phyloP scores from a whole-genome alignment of 2,888 invertebrate species.

The Micoletzkya japonica region DNA sequence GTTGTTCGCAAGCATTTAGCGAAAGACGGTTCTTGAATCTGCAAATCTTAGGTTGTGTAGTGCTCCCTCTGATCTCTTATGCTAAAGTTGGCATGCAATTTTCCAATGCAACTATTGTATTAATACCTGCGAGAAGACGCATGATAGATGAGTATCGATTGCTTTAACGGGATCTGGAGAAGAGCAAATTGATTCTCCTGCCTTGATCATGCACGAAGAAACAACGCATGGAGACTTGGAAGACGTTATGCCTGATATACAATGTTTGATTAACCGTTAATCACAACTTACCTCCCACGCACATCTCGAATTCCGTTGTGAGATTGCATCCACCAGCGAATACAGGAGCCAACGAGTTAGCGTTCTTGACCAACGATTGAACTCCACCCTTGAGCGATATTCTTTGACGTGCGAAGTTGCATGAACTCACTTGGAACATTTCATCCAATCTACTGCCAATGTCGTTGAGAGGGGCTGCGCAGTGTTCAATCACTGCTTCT shows the following conservation, averaged over 20 bases:
- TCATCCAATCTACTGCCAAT: slow-evolving; percentile 38
- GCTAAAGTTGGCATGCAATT: background rate
- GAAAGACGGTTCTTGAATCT: slow-evolving; percentile 57
- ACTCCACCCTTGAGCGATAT: slow-evolving; percentile 35
- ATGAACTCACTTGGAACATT: slow-evolving; percentile 25
- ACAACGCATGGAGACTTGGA: slow-evolving; percentile 43
- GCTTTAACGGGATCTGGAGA: slow-evolving; percentile 56
- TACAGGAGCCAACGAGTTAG: slow-evolving; percentile 58
- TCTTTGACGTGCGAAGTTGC: background rate
- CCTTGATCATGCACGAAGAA: slow-evolving; percentile 54
- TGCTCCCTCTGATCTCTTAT: background rate
- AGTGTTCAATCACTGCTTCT: slow-evolving; percentile 57
- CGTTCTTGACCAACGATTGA: slow-evolving; percentile 58
- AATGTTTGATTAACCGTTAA: background rate
- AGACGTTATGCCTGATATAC: slow-evolving; percentile 1
- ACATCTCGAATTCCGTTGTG: slow-evolving; percentile 42
- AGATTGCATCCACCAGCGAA: slow-evolving; percentile 60
- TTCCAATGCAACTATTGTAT: background rate
- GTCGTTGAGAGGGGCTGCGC: slow-evolving; percentile 58
- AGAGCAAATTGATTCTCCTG: slow-evolving; percentile 53
- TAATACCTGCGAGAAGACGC: slow-evolving; percentile 49
- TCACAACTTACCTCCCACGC: slow-evolving; percentile 18
- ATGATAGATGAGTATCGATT: slow-evolving; percentile 56
- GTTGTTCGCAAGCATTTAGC: slow-evolving; percentile 59
- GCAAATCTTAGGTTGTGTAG: slow-evolving; percentile 2